These are phyloP conservation scores for Gnathochromis pfefferi DNA, from an alignment of 2,113 vertebrate genomes.

Conservation along the genomic window DNA sequence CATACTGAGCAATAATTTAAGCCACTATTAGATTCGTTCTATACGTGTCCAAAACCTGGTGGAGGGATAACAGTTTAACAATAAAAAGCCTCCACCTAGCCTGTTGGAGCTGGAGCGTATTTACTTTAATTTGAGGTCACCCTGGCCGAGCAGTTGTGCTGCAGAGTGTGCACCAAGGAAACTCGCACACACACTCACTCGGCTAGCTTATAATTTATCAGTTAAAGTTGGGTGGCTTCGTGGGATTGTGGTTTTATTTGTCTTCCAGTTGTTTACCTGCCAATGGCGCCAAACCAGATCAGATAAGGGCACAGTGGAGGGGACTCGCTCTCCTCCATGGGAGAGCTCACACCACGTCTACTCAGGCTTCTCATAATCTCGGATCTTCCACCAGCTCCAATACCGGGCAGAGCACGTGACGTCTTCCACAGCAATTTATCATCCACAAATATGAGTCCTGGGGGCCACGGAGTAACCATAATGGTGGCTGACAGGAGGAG, in stretches of 20 bases:
- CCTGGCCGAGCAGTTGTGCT: background rate
- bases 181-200: background rate
- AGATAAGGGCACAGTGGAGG: constrained; percentile 33
- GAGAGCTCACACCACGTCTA: background rate
- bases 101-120: background rate
- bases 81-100: background rate
- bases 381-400: constrained; percentile 21
- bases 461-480: constrained; percentile 21
- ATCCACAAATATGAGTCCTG: constrained; percentile 33
- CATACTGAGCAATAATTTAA: constrained; percentile 45
- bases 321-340: background rate
- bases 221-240: constrained; percentile 30
- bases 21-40: constrained; percentile 21
- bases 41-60: background rate
- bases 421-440: constrained; percentile 44
- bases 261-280: constrained; percentile 49
- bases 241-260: constrained; percentile 42
- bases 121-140: constrained; percentile 51
- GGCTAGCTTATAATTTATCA: constrained; percentile 35
- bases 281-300: constrained; percentile 43
- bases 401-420: constrained; percentile 21
- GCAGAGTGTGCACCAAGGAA: background rate
- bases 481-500: constrained; percentile 50
- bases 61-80: background rate
- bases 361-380: constrained; percentile 2